Base-by-base conservation (phyloP, 2,888 invertebrate species). In the Caenorhabditis imperialis region DNA sequence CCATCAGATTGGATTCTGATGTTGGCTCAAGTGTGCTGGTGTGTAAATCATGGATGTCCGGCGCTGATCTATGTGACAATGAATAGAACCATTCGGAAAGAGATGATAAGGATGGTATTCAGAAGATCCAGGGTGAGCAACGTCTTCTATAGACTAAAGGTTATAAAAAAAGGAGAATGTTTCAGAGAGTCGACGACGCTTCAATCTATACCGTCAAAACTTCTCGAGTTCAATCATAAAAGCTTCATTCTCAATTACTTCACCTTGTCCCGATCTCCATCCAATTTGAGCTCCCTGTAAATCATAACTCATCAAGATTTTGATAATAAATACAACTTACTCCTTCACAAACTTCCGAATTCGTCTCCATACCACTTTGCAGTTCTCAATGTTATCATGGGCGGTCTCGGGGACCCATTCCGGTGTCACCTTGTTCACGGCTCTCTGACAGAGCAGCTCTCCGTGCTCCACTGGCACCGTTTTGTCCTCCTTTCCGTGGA, bases 311-410 rank as follows among this genome's bases (percentile, higher is more conserved):
- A 54, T 38, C 35, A 10, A n/a, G 4, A n/a, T 7, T 38, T n/a
- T n/a, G 38, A 4, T 6, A 27, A 18, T 42, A 53, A 42, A 54
- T 30, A 10, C 8, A 20, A 63, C 69, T 16, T 25, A 78, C 80
- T 69, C 54, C 51, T 78, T 72, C 25, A 84, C 47, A 60, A 84
- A 84, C 18, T 57, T 37, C 7, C 81, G 53, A n/a, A 84, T 62
- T 16, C 84, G 47, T 22, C 47, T 22, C 84, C 84, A 84, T 7
- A 83, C 61, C 25, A 76, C 78, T 22, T 45, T 23, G 27, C 57
- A 77, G 51, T 83, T 83, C 60, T 80, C 81, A 12, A 84, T 60
- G 50, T 80, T 80, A 65, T 83, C 81, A 44, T 84, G 84, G 6
- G 76, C 61, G 6, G 63, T 72, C 14, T 47, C 65, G 14, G 71